Evolutionary conservation across 2,888 invertebrate genomes (phyloP).

Genomic region (Aphrophora alni): DNA sequence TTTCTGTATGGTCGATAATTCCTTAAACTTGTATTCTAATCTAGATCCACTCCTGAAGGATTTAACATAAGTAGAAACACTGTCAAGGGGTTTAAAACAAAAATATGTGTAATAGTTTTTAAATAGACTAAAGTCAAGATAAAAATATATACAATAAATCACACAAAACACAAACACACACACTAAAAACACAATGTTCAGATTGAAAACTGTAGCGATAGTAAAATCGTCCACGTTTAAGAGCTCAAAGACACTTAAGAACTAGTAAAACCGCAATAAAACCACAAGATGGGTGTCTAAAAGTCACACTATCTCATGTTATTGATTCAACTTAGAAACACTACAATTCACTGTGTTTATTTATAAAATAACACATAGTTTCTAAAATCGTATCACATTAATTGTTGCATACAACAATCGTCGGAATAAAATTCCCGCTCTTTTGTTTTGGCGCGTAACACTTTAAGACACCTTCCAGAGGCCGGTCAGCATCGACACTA

Average conservation of each 20-base stretch:
- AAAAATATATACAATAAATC: neutral
- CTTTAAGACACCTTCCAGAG: neutral
- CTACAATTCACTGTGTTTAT: neutral
- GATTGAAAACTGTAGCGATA: neutral
- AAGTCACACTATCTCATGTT: neutral
- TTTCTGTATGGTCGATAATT: too few species aligned
- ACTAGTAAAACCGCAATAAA: neutral
- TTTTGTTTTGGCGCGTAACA: neutral
- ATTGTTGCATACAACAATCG: too few species aligned
- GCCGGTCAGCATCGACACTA: conserved; percentile 28
- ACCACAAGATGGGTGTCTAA: neutral
- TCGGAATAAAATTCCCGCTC: neutral
- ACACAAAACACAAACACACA: neutral
- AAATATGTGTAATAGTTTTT: too few species aligned
- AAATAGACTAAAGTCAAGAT: neutral
- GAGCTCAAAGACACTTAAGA: neutral
- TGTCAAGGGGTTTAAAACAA: too few species aligned
- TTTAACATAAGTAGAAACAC: too few species aligned
- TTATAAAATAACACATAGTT: too few species aligned
- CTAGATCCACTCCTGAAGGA: too few species aligned
- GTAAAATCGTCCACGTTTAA: neutral
- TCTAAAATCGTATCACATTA: too few species aligned
- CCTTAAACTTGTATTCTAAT: too few species aligned
- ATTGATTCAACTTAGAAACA: neutral
- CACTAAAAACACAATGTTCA: neutral